Evolutionary conservation across 2,888 invertebrate species (phyloP), one percentile per base, ranked within the genome.

Genomic region (Cistogaster globosa): DNA sequence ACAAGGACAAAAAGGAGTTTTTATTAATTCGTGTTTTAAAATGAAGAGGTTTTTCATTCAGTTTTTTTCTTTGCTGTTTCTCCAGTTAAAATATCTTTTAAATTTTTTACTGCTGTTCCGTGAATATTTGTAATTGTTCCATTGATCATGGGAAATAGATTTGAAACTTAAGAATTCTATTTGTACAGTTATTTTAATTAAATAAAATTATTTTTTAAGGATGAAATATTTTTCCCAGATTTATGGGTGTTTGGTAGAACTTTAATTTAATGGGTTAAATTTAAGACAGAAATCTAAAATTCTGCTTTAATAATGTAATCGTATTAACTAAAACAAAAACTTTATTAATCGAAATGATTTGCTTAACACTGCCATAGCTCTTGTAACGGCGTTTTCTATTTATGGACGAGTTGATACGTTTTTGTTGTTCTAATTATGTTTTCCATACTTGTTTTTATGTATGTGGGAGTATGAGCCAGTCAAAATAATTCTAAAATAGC

Each of bases 61-160:
- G 26, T 26, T 38, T n/a, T 11, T 51, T 51, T 51, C 32, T 38
- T 9, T 58, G 32, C 48, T 65, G 6, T 20, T 38, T 57, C 18
- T 48, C 22, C 26, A 51, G 42, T 16, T 57, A 36, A 7, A 48
- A 20, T 57, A 22, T 57, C 20, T 58, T 36, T 14, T 16, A 18
- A 38, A 18, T n/a, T n/a, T 2, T 67, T 51, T 51, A 3, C n/a
- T 18, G 51, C n/a, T 51, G n/a, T 51, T 51, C 26, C 26, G 1
- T 1, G 2, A 26, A 26, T 26, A 48, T 57, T 76, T 76, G 76
- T 76, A 76, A 76, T 76, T 67, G 58, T 76, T 67, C 51, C 76
- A 76, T 76, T 76, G 76, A 76, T 76, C 76, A 76, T 76, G 76
- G 58, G 67, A 76, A 76, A 58, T 76, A 58, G 58, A 76, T 76